Evolutionary conservation across 1,140 invertebrate genomes (phyloP).

Genomic region (Megathymus violae): DNA sequence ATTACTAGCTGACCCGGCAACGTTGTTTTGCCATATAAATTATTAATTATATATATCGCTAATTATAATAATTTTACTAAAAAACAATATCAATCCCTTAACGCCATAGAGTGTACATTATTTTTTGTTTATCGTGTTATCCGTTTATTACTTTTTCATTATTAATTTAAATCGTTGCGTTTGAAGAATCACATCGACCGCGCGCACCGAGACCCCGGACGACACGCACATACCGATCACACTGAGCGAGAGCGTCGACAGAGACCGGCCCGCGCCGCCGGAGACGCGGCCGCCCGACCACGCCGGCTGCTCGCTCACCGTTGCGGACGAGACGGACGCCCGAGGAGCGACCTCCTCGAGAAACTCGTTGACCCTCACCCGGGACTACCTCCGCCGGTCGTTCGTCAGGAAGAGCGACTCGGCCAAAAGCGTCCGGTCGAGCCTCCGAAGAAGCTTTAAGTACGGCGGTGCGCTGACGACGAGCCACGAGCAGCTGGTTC

Average conservation of each 20-base stretch:
- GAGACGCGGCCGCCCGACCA: constrained; percentile 57
- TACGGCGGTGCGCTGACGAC: constrained; percentile 65
- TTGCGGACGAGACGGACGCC: constrained; percentile 57
- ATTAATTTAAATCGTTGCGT: no score
- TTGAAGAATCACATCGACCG: constrained; percentile 64
- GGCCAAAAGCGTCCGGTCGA: constrained; percentile 70
- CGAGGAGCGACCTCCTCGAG: constrained; percentile 50
- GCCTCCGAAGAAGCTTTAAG: constrained; percentile 69
- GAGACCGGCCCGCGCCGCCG: constrained; percentile 38
- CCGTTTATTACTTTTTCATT: no score
- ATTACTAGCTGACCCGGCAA: no score
- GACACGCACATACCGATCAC: constrained; percentile 71
- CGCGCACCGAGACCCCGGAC: constrained; percentile 48
- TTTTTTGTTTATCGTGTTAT: no score
- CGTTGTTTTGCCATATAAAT: no score
- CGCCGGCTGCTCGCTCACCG: constrained; percentile 48
- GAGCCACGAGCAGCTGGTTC: constrained; percentile 71
- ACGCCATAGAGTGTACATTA: no score
- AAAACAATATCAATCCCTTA: no score
- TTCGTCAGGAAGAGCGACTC: constrained; percentile 74
- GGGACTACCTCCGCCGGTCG: constrained; percentile 65
- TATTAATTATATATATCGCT: no score
- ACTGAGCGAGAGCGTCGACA: constrained; percentile 72
- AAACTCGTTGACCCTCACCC: constrained; percentile 59
- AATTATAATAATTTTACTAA: no score